Evolutionary conservation across 2,888 invertebrate genomes (phyloP).

Genomic region (Meta bourneti): DNA sequence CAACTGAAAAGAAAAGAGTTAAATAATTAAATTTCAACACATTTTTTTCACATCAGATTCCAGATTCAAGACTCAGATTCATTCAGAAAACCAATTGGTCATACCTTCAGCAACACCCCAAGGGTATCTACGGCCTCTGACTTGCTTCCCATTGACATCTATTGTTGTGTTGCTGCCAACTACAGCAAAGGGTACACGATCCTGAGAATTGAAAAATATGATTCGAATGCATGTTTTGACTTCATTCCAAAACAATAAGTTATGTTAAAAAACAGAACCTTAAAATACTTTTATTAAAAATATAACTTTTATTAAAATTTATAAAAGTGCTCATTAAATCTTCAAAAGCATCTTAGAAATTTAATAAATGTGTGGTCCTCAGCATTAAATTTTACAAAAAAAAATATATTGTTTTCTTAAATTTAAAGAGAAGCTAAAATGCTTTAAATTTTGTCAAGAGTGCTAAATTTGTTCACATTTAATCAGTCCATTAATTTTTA

Average conservation of each 20-base stretch:
- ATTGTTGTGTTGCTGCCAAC: constrained; percentile 98
- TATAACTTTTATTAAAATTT: background rate
- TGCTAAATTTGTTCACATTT: too few relatives aligned
- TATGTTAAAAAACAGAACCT: background rate
- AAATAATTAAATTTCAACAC: background rate
- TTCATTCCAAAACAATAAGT: background rate
- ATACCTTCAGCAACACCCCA: constrained; percentile 98
- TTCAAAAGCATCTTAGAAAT: too few relatives aligned
- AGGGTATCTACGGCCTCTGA: constrained; percentile 96
- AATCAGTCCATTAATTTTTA: too few relatives aligned
- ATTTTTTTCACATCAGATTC: background rate
- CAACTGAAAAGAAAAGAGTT: constrained; percentile 84
- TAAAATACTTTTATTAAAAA: background rate
- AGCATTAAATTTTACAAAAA: too few relatives aligned
- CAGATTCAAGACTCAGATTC: background rate
- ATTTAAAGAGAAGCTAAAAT: too few relatives aligned
- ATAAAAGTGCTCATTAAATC: background rate
- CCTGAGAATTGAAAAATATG: constrained; percentile 34
- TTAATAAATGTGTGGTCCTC: too few relatives aligned
- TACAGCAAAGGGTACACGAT: constrained; percentile 96
- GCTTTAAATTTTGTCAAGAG: too few relatives aligned
- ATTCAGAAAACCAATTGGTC: background rate
- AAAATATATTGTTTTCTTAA: too few relatives aligned
- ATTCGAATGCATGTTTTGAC: background rate
- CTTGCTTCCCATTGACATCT: constrained; percentile 83